These are phyloP conservation scores for Dreissena rostriformis DNA, from an alignment of 1,140 invertebrate species.

Conservation along the genomic window DNA sequence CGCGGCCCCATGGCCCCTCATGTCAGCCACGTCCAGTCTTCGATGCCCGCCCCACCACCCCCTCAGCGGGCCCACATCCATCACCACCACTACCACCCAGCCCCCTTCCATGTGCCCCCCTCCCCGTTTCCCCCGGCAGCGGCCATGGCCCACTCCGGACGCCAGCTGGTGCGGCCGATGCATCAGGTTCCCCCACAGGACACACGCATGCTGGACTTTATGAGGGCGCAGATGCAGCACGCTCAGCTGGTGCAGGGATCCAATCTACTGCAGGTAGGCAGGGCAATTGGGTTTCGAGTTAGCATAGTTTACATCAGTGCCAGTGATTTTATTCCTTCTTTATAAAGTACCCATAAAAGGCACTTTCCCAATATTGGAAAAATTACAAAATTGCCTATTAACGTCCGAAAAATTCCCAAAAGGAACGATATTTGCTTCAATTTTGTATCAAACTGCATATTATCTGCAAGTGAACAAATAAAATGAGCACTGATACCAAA, in stretches of 20 bases:
- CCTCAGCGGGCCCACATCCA: slow-evolving; percentile 80
- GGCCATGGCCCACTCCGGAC: slow-evolving; percentile 55
- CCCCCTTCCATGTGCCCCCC: slow-evolving; percentile 63
- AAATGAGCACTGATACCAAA: too few species aligned
- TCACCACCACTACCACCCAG: slow-evolving; percentile 82
- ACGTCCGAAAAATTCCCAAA: too few species aligned
- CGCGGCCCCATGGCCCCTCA: slow-evolving; percentile 63
- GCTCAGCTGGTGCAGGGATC: slow-evolving; percentile 51
- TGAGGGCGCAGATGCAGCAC: slow-evolving; percentile 43
- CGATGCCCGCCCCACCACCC: slow-evolving; percentile 39
- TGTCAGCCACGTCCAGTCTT: slow-evolving; percentile 59
- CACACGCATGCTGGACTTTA: slow-evolving; percentile 64
- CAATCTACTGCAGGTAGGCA: slow-evolving; percentile 45
- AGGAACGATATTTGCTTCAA: too few species aligned
- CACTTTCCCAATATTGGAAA: too few species aligned
- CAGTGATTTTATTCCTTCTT: neutral
- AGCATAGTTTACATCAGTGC: neutral
- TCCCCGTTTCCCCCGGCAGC: slow-evolving; percentile 48
- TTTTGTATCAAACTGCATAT: too few species aligned
- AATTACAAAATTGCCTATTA: too few species aligned
- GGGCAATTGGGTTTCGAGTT: neutral
- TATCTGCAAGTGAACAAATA: too few species aligned
- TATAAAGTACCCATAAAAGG: too few species aligned
- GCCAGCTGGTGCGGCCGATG: slow-evolving; percentile 82
- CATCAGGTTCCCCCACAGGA: slow-evolving; percentile 79